Conservation (phyloP, 2,888 invertebrate genomes). For the Odontocolon sp. region DNA sequence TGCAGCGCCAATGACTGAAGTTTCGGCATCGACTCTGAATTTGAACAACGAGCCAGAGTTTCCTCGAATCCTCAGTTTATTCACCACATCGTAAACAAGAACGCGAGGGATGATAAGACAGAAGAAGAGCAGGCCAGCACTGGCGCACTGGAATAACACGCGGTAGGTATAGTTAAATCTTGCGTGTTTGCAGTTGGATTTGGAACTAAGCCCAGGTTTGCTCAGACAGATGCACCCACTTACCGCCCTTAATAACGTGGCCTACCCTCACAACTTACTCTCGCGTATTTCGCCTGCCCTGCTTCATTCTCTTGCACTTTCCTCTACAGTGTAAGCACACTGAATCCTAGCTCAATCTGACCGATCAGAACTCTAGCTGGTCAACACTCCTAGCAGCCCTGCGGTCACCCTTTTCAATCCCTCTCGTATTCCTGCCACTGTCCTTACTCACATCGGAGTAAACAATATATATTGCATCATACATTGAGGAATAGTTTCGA, state of each 20-base stretch:
- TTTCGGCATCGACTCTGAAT: no score
- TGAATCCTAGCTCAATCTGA: slow-evolving; percentile 1
- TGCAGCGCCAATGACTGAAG: no score
- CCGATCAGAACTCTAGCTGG: slow-evolving; percentile 28
- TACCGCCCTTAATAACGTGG: slow-evolving; percentile 76
- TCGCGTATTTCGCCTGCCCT: slow-evolving; percentile 12
- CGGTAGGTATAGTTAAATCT: slow-evolving; percentile 61
- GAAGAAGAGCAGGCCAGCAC: slow-evolving; percentile 31
- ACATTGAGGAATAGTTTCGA: slow-evolving; percentile 34
- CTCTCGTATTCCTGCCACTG: slow-evolving; percentile 12
- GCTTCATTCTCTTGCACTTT: not conserved
- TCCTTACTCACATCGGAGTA: not conserved
- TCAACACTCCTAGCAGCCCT: not conserved
- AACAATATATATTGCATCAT: no score
- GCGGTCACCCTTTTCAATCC: slow-evolving; percentile 39
- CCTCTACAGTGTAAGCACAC: slow-evolving; percentile 14
- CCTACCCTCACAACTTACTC: slow-evolving; percentile 58
- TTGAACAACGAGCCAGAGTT: not conserved
- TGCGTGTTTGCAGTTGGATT: slow-evolving; percentile 75
- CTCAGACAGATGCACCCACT: slow-evolving; percentile 79
- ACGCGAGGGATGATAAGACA: slow-evolving; percentile 29
- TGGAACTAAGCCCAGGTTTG: slow-evolving; percentile 78
- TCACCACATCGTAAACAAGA: slow-evolving; percentile 7
- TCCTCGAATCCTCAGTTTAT: slow-evolving; percentile 1
- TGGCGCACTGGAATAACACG: not conserved